Evolutionary conservation across 2,113 vertebrate genomes (phyloP), one percentile per base, ranked within the genome.

Genomic region (Hystrix brachyura): DNA sequence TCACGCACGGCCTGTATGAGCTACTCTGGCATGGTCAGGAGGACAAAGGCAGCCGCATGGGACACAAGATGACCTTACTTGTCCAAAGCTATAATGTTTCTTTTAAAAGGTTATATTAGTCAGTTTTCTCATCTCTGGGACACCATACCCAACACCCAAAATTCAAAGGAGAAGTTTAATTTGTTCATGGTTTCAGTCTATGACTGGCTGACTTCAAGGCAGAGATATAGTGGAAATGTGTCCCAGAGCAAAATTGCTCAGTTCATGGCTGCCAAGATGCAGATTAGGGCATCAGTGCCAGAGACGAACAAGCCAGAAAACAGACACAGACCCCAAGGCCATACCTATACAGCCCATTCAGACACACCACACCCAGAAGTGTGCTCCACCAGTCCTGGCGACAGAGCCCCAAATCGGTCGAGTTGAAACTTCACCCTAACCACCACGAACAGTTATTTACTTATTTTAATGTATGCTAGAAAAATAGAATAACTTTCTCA

Each of bases 401-500:
- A 2, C 34, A 38, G 67, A 5, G 0, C 67, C n/a, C 67, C 8
- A 71, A n/a, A 7, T 17, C 67, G 38, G 9, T 19, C n/a, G 10
- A 7, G 34, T 38, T 38, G 17, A 38, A 38, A 38, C 38, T 38
- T 38, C 38, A 38, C 38, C 38, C 38, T 38, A 38, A 38, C 38
- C 38, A 17, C 34, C n/a, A 38, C 67, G n/a, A 69, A 69, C 34
- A 80, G 18, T 27, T 64, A 92, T 32, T 88, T 94, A 60, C 19
- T 91, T 81, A 83, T 85, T 65, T 88, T 88, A 76, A 67, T 85
- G 80, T 87, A 21, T 17, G 12, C 38, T 86, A n/a, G 67, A 81
- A 92, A 81, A 89, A 86, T 38, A 55, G 3, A 93, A 53, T 69
- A 88, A 59, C 19, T 79, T 95, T 90, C 29, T 94, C 34, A 65